phyloP scores from a whole-genome alignment of 2,888 invertebrate species.

The Thereva nobilitata region DNA sequence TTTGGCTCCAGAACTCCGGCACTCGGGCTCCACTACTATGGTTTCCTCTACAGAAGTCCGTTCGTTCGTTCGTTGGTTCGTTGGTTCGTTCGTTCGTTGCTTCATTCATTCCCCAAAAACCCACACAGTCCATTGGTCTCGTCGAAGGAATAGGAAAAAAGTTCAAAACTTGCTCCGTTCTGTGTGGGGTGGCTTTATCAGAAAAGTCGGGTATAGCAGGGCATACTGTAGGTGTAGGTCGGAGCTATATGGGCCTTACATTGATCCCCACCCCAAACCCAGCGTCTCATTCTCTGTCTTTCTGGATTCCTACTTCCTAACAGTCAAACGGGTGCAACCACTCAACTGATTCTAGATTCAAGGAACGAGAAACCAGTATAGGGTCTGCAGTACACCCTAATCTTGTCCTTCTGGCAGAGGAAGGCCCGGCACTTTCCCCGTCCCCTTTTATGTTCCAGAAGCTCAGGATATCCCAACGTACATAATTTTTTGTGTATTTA shows the following conservation, averaged over 20 bases:
- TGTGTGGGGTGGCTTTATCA: slow-evolving; percentile 23
- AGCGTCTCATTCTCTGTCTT: background rate
- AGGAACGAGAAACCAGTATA: slow-evolving; percentile 35
- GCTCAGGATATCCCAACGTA: slow-evolving; percentile 35
- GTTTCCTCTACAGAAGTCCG: slow-evolving; percentile 33
- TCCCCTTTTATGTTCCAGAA: slow-evolving; percentile 13
- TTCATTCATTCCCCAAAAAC: slow-evolving; percentile 35
- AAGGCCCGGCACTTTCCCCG: slow-evolving; percentile 16
- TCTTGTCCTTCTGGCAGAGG: slow-evolving; percentile 30
- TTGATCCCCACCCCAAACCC: slow-evolving; percentile 10
- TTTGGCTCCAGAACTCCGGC: slow-evolving; percentile 24
- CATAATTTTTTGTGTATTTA: slow-evolving; percentile 39
- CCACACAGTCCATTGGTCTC: slow-evolving; percentile 35
- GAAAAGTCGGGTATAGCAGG: slow-evolving; percentile 29
- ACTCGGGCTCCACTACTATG: slow-evolving; percentile 26
- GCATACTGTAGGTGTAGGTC: slow-evolving; percentile 33
- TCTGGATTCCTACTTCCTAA: slow-evolving; percentile 15
- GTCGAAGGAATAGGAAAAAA: slow-evolving; percentile 31
- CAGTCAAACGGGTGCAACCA: slow-evolving; percentile 40
- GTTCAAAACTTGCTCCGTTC: slow-evolving; percentile 32
- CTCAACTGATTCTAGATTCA: slow-evolving; percentile 39
- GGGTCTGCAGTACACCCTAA: slow-evolving; percentile 34
- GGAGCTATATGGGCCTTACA: slow-evolving; percentile 29
- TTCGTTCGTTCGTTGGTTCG: background rate
- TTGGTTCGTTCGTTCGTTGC: no score